Evolutionary conservation across 2,888 invertebrate species (phyloP).

Genomic region (Anorthoa munda): DNA sequence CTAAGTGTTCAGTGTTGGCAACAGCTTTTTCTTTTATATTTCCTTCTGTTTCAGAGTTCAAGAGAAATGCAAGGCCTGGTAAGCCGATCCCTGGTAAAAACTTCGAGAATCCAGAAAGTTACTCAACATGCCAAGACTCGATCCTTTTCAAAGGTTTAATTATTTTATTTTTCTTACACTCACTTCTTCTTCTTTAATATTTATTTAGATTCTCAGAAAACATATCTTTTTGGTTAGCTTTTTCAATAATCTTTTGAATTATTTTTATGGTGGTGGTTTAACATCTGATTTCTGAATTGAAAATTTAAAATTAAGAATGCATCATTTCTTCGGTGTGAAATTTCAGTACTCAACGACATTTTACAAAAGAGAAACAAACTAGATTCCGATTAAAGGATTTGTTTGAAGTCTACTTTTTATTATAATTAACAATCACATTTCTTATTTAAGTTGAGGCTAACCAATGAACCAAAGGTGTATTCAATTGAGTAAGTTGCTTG

Average conservation of each 20-base stretch:
- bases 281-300: background rate
- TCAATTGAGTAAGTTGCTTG: slow-evolving; percentile 77
- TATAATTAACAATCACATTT: no score
- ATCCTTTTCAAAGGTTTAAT: slow-evolving; percentile 72
- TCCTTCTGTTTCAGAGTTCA: slow-evolving; percentile 21
- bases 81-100: slow-evolving; percentile 64
- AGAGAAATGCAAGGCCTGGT: background rate
- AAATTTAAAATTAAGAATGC: background rate
- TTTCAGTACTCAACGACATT: no score
- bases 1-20: background rate
- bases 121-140: slow-evolving; percentile 57
- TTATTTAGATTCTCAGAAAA: no score
- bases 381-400: no score
- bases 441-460: slow-evolving; percentile 34
- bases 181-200: background rate
- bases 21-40: background rate
- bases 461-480: slow-evolving; percentile 74
- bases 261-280: no score
- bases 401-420: no score
- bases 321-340: no score
- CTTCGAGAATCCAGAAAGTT: slow-evolving; percentile 7
- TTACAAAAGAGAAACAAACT: no score
- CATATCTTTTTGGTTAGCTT: background rate
- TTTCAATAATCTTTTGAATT: no score
- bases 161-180: background rate